These are phyloP conservation scores for Eufriesea mexicana DNA, from an alignment of 1,140 invertebrate genomes.

Conservation along the genomic window DNA sequence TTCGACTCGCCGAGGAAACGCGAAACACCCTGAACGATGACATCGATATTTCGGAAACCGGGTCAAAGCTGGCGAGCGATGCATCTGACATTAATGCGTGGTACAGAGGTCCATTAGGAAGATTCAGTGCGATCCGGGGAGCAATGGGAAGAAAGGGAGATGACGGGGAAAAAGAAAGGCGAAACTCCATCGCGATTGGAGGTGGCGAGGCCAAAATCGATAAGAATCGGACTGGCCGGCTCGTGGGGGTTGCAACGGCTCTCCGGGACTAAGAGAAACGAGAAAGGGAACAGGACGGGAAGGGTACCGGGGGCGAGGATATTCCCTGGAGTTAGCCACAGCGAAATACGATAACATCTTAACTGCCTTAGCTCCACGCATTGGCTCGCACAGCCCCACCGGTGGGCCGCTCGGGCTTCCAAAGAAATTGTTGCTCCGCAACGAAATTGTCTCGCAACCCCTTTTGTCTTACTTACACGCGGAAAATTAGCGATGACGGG, in stretches of 20 bases:
- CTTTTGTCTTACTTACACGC: not conserved
- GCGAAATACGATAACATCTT: constrained; percentile 67
- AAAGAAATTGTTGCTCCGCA: constrained; percentile 48
- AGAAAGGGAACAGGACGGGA: constrained; percentile 24
- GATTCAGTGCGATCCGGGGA: constrained; percentile 44
- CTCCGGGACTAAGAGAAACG: constrained; percentile 1
- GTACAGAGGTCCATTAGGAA: constrained; percentile 53
- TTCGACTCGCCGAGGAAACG: not conserved
- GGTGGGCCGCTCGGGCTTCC: constrained; percentile 36
- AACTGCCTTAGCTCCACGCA: constrained; percentile 59
- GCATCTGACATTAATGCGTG: constrained; percentile 49
- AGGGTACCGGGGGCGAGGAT: constrained; percentile 38
- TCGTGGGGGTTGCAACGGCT: constrained; percentile 3
- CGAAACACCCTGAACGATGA: not conserved
- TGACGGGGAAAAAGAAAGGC: constrained; percentile 12
- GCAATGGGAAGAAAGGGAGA: constrained; percentile 23
- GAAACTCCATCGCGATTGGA: constrained; percentile 41
- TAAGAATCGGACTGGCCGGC: constrained; percentile 53
- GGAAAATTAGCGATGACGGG: not conserved
- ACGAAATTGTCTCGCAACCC: constrained; percentile 20
- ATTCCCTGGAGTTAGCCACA: constrained; percentile 57
- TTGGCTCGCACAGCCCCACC: constrained; percentile 42
- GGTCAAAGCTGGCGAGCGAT: constrained; percentile 27
- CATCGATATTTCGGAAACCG: constrained; percentile 17
- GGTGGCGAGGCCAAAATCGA: constrained; percentile 50